These are phyloP conservation scores for Metacarcinus magister DNA, from an alignment of 2,888 invertebrate species.

Conservation along the genomic window DNA sequence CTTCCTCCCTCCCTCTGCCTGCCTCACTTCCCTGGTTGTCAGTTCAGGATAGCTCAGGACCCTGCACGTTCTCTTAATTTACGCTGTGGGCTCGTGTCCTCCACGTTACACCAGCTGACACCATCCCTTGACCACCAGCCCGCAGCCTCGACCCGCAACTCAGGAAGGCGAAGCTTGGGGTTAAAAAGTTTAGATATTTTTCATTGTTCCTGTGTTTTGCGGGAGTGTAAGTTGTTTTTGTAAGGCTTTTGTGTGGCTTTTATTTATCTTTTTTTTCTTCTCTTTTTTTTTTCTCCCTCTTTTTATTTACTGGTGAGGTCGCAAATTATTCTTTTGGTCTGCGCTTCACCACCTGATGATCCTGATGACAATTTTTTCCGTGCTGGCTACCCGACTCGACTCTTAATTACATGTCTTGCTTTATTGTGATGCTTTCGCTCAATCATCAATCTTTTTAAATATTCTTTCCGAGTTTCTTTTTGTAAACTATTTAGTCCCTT, in stretches of 20 bases:
- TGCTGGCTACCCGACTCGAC: not conserved
- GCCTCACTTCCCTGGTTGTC: not conserved
- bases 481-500: not conserved
- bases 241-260: not conserved
- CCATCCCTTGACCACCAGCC: not conserved
- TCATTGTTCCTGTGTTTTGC: not conserved
- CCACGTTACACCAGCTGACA: not conserved
- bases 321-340: not conserved
- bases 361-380: not conserved
- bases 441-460: not conserved
- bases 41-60: not conserved
- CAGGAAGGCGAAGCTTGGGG: not conserved
- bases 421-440: not conserved
- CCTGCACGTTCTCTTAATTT: not conserved
- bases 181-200: not conserved
- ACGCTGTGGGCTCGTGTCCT: not conserved
- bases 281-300: not conserved
- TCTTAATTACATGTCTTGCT: constrained; percentile 1
- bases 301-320: no score
- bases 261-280: not conserved
- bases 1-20: not conserved
- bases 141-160: not conserved
- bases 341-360: not conserved
- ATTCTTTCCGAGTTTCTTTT: not conserved
- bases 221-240: not conserved